phyloP scores from a whole-genome alignment of 2,888 invertebrate species.

The Aplocera efformata region DNA sequence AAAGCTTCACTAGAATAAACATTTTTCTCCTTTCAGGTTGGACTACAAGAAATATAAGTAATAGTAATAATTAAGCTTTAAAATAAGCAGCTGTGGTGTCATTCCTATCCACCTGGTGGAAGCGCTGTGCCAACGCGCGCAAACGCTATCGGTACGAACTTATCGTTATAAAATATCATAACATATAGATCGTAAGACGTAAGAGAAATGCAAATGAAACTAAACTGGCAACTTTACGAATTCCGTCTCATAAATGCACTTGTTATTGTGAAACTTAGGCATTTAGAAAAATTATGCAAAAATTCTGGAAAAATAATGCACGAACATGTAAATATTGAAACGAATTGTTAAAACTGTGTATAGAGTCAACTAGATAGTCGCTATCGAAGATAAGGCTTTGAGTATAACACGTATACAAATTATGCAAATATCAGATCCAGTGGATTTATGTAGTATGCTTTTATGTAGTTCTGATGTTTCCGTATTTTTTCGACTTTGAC shows the following conservation, averaged over 20 bases:
- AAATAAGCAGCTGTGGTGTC: slow-evolving; percentile 48
- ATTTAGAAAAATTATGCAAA: slow-evolving; percentile 2
- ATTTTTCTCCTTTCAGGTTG: slow-evolving; percentile 58
- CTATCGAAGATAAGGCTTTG: too few relatives aligned
- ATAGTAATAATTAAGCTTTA: slow-evolving; percentile 40
- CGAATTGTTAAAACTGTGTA: slow-evolving; percentile 6
- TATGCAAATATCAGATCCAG: too few relatives aligned
- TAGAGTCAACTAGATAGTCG: background rate
- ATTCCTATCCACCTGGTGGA: slow-evolving; percentile 41
- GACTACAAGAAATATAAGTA: slow-evolving; percentile 80
- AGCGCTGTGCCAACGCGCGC: slow-evolving; percentile 29
- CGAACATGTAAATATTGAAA: slow-evolving; percentile 12
- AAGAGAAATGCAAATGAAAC: slow-evolving; percentile 10
- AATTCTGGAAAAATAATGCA: slow-evolving; percentile 2
- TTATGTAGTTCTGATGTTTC: too few relatives aligned
- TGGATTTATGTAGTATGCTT: too few relatives aligned
- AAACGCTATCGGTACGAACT: slow-evolving; percentile 1
- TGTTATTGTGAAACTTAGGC: too few relatives aligned
- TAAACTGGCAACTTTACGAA: too few relatives aligned
- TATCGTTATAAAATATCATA: slow-evolving; percentile 15
- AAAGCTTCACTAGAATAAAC: slow-evolving; percentile 4
- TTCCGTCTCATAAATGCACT: too few relatives aligned
- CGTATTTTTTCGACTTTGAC: too few relatives aligned
- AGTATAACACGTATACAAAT: too few relatives aligned
- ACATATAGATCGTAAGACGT: slow-evolving; percentile 12